Conservation (phyloP, 2,113 vertebrate species). For the Corythornis vintsioides region DNA sequence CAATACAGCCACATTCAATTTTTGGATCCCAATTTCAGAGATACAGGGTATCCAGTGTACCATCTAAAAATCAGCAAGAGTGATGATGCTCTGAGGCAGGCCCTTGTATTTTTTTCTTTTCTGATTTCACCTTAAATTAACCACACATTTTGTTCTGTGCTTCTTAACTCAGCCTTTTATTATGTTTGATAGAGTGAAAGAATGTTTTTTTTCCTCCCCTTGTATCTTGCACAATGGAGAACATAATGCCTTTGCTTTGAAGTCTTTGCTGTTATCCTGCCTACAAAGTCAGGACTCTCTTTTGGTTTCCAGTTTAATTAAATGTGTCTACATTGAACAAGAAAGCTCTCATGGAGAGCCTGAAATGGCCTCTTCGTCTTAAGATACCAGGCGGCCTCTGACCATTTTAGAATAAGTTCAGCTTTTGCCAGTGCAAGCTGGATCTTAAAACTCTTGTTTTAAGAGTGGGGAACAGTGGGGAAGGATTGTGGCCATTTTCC, state of each 20-base stretch:
- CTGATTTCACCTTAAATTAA: constrained; percentile 68
- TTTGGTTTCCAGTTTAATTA: constrained; percentile 68
- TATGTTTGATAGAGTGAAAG: constrained; percentile 59
- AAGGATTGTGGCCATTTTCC: neutral
- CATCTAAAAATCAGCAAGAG: constrained; percentile 31
- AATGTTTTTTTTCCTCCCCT: constrained; percentile 63
- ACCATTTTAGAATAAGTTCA: neutral
- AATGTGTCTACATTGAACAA: constrained; percentile 19
- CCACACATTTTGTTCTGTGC: constrained; percentile 32
- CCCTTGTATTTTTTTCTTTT: constrained; percentile 49
- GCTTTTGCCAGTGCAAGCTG: neutral
- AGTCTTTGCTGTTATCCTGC: constrained; percentile 51
- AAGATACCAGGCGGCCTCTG: neutral
- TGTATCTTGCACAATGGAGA: constrained; percentile 65
- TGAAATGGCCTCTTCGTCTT: constrained; percentile 17
- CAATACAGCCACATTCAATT: constrained; percentile 12
- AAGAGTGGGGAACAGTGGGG: neutral
- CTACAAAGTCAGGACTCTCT: constrained; percentile 56
- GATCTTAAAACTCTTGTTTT: neutral
- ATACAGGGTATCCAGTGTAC: constrained; percentile 8
- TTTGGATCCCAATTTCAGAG: constrained; percentile 40
- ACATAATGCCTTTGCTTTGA: constrained; percentile 69
- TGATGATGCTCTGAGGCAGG: neutral
- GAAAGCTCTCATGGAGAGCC: neutral
- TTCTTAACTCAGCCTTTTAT: constrained; percentile 66